Conservation (phyloP, 2,888 invertebrate genomes). For the Perdita meconis region DNA sequence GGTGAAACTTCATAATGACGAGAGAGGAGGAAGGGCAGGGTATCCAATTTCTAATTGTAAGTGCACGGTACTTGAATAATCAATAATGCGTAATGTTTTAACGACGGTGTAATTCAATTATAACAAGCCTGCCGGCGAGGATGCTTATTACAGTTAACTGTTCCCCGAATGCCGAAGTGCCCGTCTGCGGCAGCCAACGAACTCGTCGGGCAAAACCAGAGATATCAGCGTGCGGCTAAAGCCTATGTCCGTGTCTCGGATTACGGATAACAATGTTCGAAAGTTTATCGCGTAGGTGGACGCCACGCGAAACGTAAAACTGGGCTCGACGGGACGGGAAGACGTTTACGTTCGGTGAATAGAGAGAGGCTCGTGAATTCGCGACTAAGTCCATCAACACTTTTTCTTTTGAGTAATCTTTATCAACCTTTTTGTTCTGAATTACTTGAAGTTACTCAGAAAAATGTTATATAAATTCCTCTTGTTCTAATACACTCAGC, state of each 20-base stretch:
- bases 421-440: too few relatives aligned
- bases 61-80: conserved; percentile 40
- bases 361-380: too few relatives aligned
- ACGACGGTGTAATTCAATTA: conserved; percentile 69
- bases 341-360: too few relatives aligned
- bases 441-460: too few relatives aligned
- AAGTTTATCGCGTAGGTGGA: conserved; percentile 17
- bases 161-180: conserved; percentile 44
- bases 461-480: too few relatives aligned
- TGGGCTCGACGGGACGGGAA: neutral
- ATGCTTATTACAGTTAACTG: conserved; percentile 58
- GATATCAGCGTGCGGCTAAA: conserved; percentile 22
- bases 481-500: too few relatives aligned
- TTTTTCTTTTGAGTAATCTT: too few relatives aligned
- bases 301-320: neutral
- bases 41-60: conserved; percentile 49
- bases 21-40: too few relatives aligned
- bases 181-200: conserved; percentile 33
- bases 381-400: too few relatives aligned
- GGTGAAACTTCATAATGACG: conserved; percentile 17
- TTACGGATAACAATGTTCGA: conserved; percentile 15
- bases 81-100: conserved; percentile 65
- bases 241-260: neutral
- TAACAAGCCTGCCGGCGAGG: conserved; percentile 46
- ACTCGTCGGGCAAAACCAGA: conserved; percentile 32